Evolutionary conservation across 2,888 invertebrate genomes (phyloP), one percentile per base, ranked within the genome.

Genomic region (Elgonia sp.): DNA sequence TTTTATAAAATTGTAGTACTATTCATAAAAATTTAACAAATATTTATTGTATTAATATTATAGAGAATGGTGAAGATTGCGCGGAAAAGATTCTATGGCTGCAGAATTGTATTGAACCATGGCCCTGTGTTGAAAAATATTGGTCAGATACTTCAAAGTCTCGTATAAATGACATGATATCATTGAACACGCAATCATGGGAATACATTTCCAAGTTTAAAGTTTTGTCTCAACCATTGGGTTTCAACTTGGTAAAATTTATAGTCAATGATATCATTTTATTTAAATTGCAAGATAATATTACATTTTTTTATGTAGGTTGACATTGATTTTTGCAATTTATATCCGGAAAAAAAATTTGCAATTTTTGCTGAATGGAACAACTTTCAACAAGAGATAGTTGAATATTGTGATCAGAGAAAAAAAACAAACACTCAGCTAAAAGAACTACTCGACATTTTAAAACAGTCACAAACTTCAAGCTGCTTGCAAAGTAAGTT

Each of bases 71-170:
- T 21, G 57, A 73, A 73, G 57, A 55, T 40, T 55, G 73, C n/a
- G 14, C 18, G 16, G 75, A 76, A 50, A 89, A 89, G 75, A 29
- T 60, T 4, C 10, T 65, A 53, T 89, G 84, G 87, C 69, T 89
- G 50, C 67, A 87, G 29, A 87, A 81, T 40, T 86, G 76, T 39
- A 55, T 89, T 6, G 89, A 87, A 62, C 85, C 87, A 37, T 89
- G 89, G 89, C 42, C 79, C 9, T 72, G 65, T 18, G 89, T 87
- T 12, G 83, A 85, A 69, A 63, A 75, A 18, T 87, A 80, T 76
- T 89, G 87, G 89, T 3, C 20, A n/a, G 85, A 87, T 60, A 87
- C 85, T 20, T 89, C 87, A 9, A 85, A 37, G 69, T n/a, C 16
- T 57, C 72, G 79, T 46, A 75, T 87, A 14, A 63, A 69, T 42